Base-by-base conservation (phyloP, 2,797 vertebrate species). In the Pseudocheirus occidentalis region DNA sequence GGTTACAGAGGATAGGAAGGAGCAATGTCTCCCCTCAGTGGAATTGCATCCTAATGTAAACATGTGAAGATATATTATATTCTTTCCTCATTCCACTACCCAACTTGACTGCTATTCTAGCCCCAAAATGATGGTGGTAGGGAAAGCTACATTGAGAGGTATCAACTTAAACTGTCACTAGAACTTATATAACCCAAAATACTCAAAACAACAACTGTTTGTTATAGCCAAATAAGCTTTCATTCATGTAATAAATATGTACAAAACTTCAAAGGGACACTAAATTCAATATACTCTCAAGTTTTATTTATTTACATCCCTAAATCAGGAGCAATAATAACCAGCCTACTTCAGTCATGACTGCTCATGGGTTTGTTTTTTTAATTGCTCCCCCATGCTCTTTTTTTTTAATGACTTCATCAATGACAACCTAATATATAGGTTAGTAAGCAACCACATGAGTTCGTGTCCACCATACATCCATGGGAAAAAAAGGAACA, bases 151-250 rank as follows among this genome's bases (percentile, higher is more conserved):
- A 92, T 40, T 73, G 34, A 94, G 55, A 12, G 3, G 31, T 95
- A 66, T 28, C 16, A 90, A 90, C 93, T 73, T 93, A 53, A 66
- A 27, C 5, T 53, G 0, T 55, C 91, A 66, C 1, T 57, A 93
- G 31, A 93, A 62, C 92, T 92, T 58, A 54, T 87, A 52, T 50
- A 40, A 95, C 28, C n/a, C n/a, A 55, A 16, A 29, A 87, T 87
- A 87, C 12, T 46, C 66, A 53, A 53, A 92, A 0, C 55, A 92
- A 1, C 55, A 93, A 96, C 5, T 12, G 56, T 4, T 58, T 57
- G 89, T 59, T 92, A 94, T 91, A 91, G 28, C 53, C 81, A 94
- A 1, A 5, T 92, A 93, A 58, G n/a, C 27, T 92, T 95, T 24
- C 31, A 90, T n/a, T 73, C n/a, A 73, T 24, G 66, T 73, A 73